Percentiles rank a stretch among this genome's conserved stretches.
phyloP scores from a whole-genome alignment of 2,113 vertebrate species.

The Nibea coibor region DNA sequence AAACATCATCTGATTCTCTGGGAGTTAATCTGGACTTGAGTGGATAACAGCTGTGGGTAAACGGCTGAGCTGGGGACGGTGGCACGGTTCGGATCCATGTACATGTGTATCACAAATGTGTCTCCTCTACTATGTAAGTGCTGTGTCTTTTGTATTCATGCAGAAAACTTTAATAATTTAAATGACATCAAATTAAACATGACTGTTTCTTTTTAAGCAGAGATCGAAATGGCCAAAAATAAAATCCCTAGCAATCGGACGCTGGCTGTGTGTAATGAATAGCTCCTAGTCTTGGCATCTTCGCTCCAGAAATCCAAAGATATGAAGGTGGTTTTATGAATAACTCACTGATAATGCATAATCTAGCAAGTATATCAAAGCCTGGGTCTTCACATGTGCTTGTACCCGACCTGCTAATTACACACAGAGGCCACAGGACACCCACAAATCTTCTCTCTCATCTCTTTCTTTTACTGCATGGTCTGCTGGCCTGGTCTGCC shows the following conservation, averaged over 20 bases:
- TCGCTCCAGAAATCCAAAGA: constrained; percentile 9
- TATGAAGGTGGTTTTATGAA: constrained; percentile 42
- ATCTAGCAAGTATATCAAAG: constrained; percentile 52
- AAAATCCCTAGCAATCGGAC: background rate
- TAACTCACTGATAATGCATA: constrained; percentile 44
- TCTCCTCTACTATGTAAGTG: too few relatives aligned
- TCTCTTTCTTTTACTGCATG: constrained; percentile 34
- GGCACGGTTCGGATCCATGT: too few relatives aligned
- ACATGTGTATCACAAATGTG: too few relatives aligned
- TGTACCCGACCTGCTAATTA: constrained; percentile 70
- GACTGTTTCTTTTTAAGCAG: background rate
- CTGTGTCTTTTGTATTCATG: too few relatives aligned
- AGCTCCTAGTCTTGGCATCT: background rate
- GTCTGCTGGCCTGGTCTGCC: constrained; percentile 34
- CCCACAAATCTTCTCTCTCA: constrained; percentile 54
- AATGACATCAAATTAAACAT: too few relatives aligned
- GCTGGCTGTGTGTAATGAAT: background rate
- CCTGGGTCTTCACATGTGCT: constrained; percentile 36
- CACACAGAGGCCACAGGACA: constrained; percentile 50
- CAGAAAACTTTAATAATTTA: too few relatives aligned
- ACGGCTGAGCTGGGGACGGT: too few relatives aligned
- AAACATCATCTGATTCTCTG: too few relatives aligned
- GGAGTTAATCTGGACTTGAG: too few relatives aligned
- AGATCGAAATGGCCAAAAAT: background rate
- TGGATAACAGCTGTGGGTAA: too few relatives aligned